Base-by-base conservation (phyloP, 2,888 invertebrate genomes). In the Phyllotreta striolata region DNA sequence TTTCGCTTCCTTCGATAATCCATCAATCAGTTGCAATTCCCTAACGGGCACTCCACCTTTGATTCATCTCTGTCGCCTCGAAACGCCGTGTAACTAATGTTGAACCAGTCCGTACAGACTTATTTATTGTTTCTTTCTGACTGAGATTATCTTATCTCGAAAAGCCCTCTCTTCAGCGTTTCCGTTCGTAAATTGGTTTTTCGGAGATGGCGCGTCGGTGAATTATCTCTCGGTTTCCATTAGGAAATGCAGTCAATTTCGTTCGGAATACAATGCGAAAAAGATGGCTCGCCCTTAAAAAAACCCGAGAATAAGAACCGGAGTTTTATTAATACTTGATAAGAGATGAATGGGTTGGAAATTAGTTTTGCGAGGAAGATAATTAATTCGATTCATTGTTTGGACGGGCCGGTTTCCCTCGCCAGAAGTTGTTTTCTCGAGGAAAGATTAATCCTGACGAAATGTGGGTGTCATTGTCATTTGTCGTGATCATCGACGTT, bases 81-180 rank as follows among this genome's bases (percentile, higher is more conserved):
- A 38, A n/a, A 12, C 12, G 14, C 38, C 52, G 9, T 52, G 12
- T 12, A 38, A 39, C 58, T 49, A 49, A 57, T 57, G 57, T 63
- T 37, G 10, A n/a, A 41, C 55, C 41, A 14, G 51, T 47, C 59
- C 44, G 39, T 57, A 44, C 43, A 46, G 55, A 63, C 57, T 63
- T 63, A 63, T 63, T 63, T 63, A 63, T 63, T 63, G 63, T 63
- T 63, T 57, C 52, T 56, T 38, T 39, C 39, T 38, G 52, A 52
- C 44, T 63, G 58, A 58, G 58, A 58, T 58, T 58, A 58, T 58
- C 49, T 58, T 58, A 58, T 58, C 58, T 58, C 12, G 24, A 58
- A 58, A 49, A 58, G 58, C 58, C 24, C 24, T 47, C 49, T 58
- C 49, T 49, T 58, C 49, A 49, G 40, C 49, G 8, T 58, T 49